A percentile compares a stretch with the other conserved stretches of the same genome.
phyloP scores from a whole-genome alignment of 2,888 invertebrate species.

The Augochlorella aurata region DNA sequence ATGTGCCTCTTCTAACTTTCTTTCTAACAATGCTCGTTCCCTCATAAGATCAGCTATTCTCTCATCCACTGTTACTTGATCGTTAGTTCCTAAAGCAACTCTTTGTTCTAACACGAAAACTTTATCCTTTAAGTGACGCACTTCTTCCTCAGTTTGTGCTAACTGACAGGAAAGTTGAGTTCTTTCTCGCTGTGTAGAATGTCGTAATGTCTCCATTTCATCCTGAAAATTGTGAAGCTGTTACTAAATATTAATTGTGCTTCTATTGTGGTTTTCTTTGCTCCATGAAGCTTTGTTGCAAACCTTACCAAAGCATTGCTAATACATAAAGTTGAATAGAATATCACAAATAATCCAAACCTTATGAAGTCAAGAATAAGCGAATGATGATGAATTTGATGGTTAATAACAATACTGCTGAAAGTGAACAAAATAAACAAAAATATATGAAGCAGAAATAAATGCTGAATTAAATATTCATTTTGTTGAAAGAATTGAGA shows the following conservation, averaged over 20 bases:
- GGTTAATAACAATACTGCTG: conserved; percentile 48
- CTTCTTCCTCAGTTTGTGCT: conserved; percentile 89
- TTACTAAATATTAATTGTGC: conserved; percentile 23
- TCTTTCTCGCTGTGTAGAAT: conserved; percentile 89
- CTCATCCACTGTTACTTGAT: conserved; percentile 82
- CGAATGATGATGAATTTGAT: conserved; percentile 42
- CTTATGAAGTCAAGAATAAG: conserved; percentile 55
- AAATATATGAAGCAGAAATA: conserved; percentile 43
- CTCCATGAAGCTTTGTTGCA: conserved; percentile 50
- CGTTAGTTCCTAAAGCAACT: conserved; percentile 81
- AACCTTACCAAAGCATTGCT: conserved; percentile 62
- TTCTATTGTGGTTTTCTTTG: conserved; percentile 30
- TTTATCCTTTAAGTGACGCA: conserved; percentile 87
- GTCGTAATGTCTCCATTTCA: conserved; percentile 89
- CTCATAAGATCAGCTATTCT: conserved; percentile 84
- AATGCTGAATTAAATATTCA: conserved; percentile 24
- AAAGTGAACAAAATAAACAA: conserved; percentile 48
- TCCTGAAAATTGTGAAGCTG: conserved; percentile 84
- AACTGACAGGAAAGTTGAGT: conserved; percentile 87
- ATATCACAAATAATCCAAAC: conserved; percentile 54
- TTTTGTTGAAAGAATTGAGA: conserved; percentile 10
- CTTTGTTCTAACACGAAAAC: conserved; percentile 83
- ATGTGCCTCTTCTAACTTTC: conserved; percentile 92
- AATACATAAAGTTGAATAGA: conserved; percentile 46
- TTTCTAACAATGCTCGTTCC: conserved; percentile 88